Base-by-base conservation (phyloP, 2,888 invertebrate genomes). In the Cynaeus angustus region DNA sequence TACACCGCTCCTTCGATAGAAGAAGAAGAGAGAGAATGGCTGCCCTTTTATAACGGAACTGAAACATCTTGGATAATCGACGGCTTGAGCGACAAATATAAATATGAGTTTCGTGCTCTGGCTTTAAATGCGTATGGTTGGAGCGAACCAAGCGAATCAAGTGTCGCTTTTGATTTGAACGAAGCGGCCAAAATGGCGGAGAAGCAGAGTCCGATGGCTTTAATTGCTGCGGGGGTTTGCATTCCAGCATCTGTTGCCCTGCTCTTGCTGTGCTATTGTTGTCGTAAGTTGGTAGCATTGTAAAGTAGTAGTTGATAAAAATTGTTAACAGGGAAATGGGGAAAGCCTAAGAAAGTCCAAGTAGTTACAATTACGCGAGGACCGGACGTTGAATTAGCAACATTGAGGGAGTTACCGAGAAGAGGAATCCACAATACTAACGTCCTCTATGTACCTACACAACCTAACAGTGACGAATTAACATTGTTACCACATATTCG, bases 301-400 rank as follows among this genome's bases (percentile, higher is more conserved):
- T 21, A 1, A 21, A 1, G 21, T 1, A 21, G 21, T 1, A 37
- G 7, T 37, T 37, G 37, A 37, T 8, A n/a, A 37, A 37, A n/a
- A 5, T 6, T 8, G 4, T 37, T 37, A n/a, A n/a, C 5, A 68
- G 74, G 77, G 30, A 78, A 77, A 50, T 88, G 90, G 10, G 86
- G 87, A 41, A 89, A 89, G 72, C 91, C 92, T 68, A 94, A 94
- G 83, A 94, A 94, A 80, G 86, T 52, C 85, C 88, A 77, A 86
- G 71, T 80, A 1, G 74, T 82, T 6, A 72, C 78, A 3, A 70
- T 81, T 2, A 76, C 79, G 4, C 74, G 83, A 68, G 80, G 77
- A n/a, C 91, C 92, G 3, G 95, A 96, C 80, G 90, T 94, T 0
- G 97, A 98, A 82, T 86, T 97, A 58, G 96, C 96, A 0, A 95